Evolutionary conservation across 2,797 vertebrate species (phyloP), one percentile per base, ranked within the genome.

Genomic region (Oreortyx pictus): DNA sequence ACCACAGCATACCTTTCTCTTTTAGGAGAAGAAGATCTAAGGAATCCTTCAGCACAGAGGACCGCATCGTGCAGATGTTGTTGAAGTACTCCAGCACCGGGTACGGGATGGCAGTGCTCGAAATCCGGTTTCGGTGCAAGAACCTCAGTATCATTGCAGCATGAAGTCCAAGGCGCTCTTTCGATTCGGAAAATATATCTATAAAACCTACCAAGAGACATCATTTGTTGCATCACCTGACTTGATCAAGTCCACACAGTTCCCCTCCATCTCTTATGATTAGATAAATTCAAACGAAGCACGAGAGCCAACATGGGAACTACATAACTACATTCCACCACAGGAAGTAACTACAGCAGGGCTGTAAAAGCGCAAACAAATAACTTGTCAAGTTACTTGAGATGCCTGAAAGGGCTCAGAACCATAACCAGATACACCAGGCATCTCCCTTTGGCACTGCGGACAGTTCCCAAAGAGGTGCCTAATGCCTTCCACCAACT

Each of bases 161-260:
- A 8, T 99, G 99, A 13, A 97, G 97, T 70, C 98, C 98, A 64
- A 99, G 97, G 52, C 98, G 96, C 90, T 99, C 99, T 93, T 99
- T 99, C 2, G 98, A 99, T 91, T 99, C 99, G 14, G 99, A 99
- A 96, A 99, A 99, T 92, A 99, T 99, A 95, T 99, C 99, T 80
- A 99, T 98, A 94, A 99, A 99, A 93, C 99, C 99, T 99, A 88
- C 9, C 91, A 66, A 91, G 24, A 95, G 50, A 87, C 5, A 14
- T 4, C 1, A 35, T 47, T 66, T 25, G 7, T 23, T 68, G 65
- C 39, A 79, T 22, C 19, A 54, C 3, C 18, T 35, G 44, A 43
- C 46, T 71, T 52, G 46, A 43, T 3, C 37, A 44, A 77, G 57
- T 16, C 35, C 33, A 6, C 25, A 22, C 14, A 31, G 67, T 14